Percentiles rank a stretch among this genome's conserved stretches.
phyloP scores from a whole-genome alignment of 2,888 invertebrate genomes.

The Calameuta filiformis region DNA sequence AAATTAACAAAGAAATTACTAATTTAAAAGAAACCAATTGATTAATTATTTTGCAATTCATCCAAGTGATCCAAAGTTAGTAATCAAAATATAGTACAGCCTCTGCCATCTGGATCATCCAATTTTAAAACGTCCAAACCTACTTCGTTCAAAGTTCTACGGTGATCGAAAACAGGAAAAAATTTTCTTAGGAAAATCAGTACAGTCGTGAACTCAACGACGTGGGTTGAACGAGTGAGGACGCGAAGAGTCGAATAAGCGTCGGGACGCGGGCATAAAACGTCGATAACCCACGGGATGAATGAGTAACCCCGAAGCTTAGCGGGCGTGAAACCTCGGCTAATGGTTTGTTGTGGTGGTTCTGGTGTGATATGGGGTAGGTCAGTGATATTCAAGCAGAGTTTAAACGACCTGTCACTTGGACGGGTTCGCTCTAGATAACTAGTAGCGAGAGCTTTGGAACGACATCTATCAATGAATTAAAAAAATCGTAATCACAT shows the following conservation, averaged over 20 bases:
- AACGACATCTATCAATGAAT: conserved; percentile 21
- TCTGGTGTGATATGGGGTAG: conserved; percentile 37
- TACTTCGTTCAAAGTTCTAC: background rate
- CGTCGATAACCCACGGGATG: conserved; percentile 43
- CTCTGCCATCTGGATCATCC: background rate
- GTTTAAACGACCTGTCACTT: conserved; percentile 51
- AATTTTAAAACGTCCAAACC: background rate
- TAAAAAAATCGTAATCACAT: background rate
- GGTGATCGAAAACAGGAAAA: background rate
- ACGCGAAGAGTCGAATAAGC: background rate
- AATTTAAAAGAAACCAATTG: background rate
- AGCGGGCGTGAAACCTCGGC: conserved; percentile 31
- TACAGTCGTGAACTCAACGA: background rate
- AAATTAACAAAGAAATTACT: background rate
- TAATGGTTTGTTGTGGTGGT: conserved; percentile 42
- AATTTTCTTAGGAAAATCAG: background rate
- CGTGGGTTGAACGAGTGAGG: background rate
- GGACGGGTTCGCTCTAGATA: conserved; percentile 25
- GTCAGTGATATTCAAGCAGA: conserved; percentile 46
- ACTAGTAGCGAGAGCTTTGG: conserved; percentile 38
- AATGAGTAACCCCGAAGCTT: conserved; percentile 29
- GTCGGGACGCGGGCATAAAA: conserved; percentile 31
- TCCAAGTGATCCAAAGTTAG: background rate
- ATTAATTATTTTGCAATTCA: too few species aligned
- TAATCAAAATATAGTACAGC: background rate